These are phyloP conservation scores for Rhopalosiphum padi DNA, from an alignment of 1,140 invertebrate genomes.

Conservation along the genomic window DNA sequence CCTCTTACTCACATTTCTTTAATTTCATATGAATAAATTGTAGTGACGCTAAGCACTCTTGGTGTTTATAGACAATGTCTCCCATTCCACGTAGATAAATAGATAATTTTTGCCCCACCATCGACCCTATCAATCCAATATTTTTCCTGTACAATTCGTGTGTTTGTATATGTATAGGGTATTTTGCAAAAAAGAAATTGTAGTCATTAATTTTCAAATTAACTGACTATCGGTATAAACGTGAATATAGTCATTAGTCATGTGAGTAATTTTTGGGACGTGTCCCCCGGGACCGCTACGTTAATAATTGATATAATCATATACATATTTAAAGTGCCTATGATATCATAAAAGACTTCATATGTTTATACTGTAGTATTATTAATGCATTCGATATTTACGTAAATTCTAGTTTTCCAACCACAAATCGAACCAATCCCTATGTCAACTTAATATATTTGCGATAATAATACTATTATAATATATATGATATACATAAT, in stretches of 20 bases:
- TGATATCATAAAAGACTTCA: neutral
- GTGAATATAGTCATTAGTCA: no score
- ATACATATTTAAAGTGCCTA: neutral
- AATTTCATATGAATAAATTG: no score
- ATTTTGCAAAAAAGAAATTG: neutral
- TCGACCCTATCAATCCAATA: no score
- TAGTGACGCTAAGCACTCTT: no score
- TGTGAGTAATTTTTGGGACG: neutral
- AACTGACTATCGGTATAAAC: neutral
- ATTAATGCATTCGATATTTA: no score
- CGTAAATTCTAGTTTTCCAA: neutral
- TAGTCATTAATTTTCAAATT: neutral
- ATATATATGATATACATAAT: neutral
- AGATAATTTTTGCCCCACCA: no score
- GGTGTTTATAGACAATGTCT: no score
- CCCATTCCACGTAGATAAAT: no score
- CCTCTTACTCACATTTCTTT: no score
- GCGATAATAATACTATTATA: neutral
- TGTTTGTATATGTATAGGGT: no score
- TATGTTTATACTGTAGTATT: neutral
- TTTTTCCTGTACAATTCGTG: no score
- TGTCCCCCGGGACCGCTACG: neutral
- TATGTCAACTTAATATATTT: neutral
- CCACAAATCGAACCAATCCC: neutral
- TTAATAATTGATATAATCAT: neutral